Conservation (phyloP, 2,797 vertebrate genomes). For the Limosa lapponica region DNA sequence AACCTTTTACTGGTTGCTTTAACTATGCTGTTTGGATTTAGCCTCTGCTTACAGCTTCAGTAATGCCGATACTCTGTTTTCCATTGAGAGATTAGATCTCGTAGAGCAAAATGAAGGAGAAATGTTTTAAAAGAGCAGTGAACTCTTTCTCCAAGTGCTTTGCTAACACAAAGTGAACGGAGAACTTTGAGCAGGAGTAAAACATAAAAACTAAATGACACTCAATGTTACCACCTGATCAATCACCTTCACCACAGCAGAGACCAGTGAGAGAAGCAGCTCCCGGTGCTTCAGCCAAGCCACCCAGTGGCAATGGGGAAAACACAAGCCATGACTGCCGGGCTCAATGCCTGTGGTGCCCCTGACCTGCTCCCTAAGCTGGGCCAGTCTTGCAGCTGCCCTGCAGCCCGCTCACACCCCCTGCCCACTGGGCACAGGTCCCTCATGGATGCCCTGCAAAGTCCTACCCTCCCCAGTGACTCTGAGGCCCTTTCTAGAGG, state of each 20-base stretch:
- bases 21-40: neutral
- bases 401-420: neutral
- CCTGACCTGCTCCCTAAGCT: neutral
- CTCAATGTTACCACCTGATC: neutral
- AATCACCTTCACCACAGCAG: neutral
- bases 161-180: accelerated
- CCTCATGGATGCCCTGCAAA: accelerated
- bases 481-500: neutral
- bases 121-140: neutral
- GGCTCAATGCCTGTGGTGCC: accelerated
- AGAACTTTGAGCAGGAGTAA: neutral
- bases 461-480: neutral
- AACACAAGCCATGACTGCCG: accelerated
- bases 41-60: neutral
- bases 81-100: neutral
- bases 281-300: accelerated
- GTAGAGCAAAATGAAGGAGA: neutral
- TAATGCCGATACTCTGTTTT: neutral
- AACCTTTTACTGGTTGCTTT: neutral
- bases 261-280: neutral
- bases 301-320: accelerated
- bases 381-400: accelerated
- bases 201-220: neutral
- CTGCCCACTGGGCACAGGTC: neutral
- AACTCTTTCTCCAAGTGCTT: neutral